A percentile compares a stretch with the other conserved stretches of the same genome.
Conservation (phyloP, 2,113 vertebrate species). For the Aegithalos caudatus region DNA sequence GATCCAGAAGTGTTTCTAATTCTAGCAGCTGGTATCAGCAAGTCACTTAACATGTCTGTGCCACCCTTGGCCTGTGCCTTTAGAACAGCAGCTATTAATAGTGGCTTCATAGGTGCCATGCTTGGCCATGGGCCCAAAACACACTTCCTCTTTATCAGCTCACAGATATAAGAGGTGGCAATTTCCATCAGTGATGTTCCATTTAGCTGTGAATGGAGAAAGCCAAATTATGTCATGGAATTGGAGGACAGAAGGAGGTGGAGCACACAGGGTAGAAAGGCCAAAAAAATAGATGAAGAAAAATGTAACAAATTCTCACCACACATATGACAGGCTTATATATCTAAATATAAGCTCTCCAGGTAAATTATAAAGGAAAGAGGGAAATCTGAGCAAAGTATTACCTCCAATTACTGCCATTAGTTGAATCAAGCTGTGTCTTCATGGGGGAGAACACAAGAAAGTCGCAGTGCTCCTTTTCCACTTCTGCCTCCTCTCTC, state of each 20-base stretch:
- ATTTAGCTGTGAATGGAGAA: not conserved
- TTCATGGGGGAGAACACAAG: not conserved
- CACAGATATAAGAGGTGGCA: not conserved
- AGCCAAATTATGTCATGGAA: not conserved
- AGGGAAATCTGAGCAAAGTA: not conserved
- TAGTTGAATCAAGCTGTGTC: conserved; percentile 7
- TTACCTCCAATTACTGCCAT: not conserved
- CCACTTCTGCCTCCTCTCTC: not conserved
- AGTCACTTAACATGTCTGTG: not conserved
- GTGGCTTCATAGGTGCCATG: not conserved
- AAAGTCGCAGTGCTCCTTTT: not conserved
- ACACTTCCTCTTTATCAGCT: not conserved
- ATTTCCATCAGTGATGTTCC: not conserved
- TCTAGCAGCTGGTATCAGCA: not conserved
- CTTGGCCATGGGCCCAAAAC: not conserved
- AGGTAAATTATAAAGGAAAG: not conserved
- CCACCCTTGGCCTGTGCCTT: not conserved
- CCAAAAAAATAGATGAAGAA: not conserved
- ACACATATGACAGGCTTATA: not conserved
- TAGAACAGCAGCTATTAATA: not conserved
- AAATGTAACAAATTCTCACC: not conserved
- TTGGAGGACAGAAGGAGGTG: not conserved
- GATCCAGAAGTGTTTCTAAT: not conserved
- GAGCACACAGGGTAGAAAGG: rapidly evolving
- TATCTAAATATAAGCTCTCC: not conserved